Base-by-base conservation (phyloP, 2,888 invertebrate genomes). In the Drosophila neoperkinsi region DNA sequence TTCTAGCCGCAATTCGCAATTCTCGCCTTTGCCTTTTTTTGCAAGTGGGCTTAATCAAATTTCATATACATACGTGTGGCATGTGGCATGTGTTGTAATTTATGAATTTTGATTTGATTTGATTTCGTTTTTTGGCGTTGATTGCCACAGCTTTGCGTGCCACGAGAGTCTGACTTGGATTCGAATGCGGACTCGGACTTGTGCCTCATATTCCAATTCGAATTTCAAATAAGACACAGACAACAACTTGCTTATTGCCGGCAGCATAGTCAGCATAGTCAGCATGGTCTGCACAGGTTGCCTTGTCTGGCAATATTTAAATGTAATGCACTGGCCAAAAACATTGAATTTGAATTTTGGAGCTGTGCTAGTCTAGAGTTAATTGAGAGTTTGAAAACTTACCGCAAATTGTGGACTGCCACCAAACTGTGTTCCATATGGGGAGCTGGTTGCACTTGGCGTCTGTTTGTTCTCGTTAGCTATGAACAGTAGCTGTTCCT, bases 401-500 rank as follows among this genome's bases (percentile, higher is more conserved):
- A 87, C 87, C 49, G 72, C 58, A 77, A 88, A 90, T 62, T 82
- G 87, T 57, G 82, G 65, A 52, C 43, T 80, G 56, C 84, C 65
- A 13, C 89, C 87, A 68, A 93, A 93, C 21, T 84, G 81, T 56
- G 91, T 73, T 74, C 78, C 81, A 30, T 66, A 81, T 33, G 71
- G 72, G 3, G 84, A 77, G 34, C 50, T 80, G 59, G 57, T 46
- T 3, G 72, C 61, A 11, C 66, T 62, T 41, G 84, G 36, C 10
- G 63, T 49, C 31, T 81, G 85, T n/a, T 28, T 28, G 49, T 81
- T 88, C 55, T 92, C 91, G 70, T 91, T 90, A 78, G 88, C 90
- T 60, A 92, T 88, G 69, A 91, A 93, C 55, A 93, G 74, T 9
- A 92, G 82, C 69, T 93, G 93, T 33, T 93, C 92, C 73, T 93